Base-by-base conservation (phyloP, 1,140 invertebrate genomes). In the Formica exsecta region DNA sequence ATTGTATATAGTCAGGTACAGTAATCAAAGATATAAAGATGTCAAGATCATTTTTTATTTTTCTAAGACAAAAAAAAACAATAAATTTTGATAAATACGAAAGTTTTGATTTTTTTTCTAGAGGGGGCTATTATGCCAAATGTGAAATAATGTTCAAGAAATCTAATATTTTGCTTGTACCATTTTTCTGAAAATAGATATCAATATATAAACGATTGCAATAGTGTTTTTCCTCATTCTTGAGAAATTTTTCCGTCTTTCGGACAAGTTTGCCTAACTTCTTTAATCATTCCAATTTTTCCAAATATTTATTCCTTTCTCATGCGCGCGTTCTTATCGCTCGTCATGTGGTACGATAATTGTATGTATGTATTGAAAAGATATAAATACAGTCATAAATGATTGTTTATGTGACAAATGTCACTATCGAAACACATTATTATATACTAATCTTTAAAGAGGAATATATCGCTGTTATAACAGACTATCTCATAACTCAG, bases 281-380 rank as follows among this genome's bases (percentile, higher is more conserved):
- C 38, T 77, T 64, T 19, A 19, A 44, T 19, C 19, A 4, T 9
- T 16, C 32, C 9, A 41, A 61, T 7, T 8, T 4, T 32, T 64
- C 22, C 22, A 22, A 22, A 22, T 22, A 22, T 22, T 1, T 29
- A n/a, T 77, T 44, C 22, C 74, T 13, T 16, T 51, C 29, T 3
- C 36, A 11, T 19, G 19, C 13, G 41, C 6, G 22, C 32, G 4
- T 80, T 2, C n/a, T 66, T 54, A 22, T 8, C 48, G 32, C 13
- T 13, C 9, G 29, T 79, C 11, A 73, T 16, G 38, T 44, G 29
- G 3, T 36, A 41, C 8, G 65, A 70, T 70, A 80, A 57, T 57
- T 9, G 38, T 29, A 32, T 3, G 32, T 22, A 70, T 1, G 48
- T 3, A 44, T 41, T 44, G 22, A 38, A 25, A 41, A 13, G 22